Conservation (phyloP, 2,113 vertebrate species). For the Abramis brama region DNA sequence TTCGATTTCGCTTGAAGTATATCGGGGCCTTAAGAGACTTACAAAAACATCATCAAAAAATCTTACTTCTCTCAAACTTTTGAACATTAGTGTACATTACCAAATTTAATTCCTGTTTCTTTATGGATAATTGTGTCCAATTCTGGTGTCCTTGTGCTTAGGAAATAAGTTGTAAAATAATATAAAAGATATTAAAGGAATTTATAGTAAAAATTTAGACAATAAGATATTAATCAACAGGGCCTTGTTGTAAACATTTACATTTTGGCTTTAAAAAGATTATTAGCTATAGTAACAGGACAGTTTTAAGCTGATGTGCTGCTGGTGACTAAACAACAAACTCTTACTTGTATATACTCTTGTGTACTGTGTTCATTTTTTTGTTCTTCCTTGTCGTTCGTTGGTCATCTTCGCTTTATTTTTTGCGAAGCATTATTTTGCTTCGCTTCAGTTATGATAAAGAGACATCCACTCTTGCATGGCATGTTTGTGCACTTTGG, state of each 20-base stretch:
- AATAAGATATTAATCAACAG: background rate
- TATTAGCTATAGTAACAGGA: background rate
- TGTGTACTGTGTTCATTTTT: too few species aligned
- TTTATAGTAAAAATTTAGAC: too few species aligned
- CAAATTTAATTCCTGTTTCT: background rate
- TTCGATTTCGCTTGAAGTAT: too few species aligned
- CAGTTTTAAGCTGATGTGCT: too few species aligned
- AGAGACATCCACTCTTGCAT: too few species aligned
- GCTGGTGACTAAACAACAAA: too few species aligned
- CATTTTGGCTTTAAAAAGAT: slow-evolving; percentile 20
- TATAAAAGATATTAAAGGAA: background rate
- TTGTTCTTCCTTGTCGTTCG: too few species aligned
- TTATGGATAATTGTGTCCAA: background rate
- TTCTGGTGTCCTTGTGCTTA: background rate
- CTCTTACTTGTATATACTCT: too few species aligned
- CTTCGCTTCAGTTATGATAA: too few species aligned
- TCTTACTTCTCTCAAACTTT: background rate
- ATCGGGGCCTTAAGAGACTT: background rate
- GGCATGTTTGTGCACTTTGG: too few species aligned
- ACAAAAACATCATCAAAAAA: background rate
- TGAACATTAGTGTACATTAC: background rate
- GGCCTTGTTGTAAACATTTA: background rate
- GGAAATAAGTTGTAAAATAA: background rate
- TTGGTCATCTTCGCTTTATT: too few species aligned
- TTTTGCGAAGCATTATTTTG: too few species aligned